These are phyloP conservation scores for Oreochromis niloticus DNA, from an alignment of 2,113 vertebrate genomes.

Conservation along the genomic window DNA sequence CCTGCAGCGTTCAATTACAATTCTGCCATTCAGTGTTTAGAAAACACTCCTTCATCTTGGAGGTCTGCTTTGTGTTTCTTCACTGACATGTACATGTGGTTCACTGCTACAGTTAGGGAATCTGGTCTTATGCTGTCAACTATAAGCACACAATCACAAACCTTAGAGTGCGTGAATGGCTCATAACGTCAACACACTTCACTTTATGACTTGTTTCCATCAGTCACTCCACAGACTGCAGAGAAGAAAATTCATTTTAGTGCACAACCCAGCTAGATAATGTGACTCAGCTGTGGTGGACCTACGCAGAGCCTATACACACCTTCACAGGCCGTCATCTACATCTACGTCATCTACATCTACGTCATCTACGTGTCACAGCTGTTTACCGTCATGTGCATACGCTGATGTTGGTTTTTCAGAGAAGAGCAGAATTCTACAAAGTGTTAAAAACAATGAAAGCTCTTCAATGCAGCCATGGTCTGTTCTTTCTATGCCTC, in stretches of 20 bases:
- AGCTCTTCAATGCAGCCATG: fast-evolving
- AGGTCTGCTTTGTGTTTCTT: neutral
- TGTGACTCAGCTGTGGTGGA: neutral
- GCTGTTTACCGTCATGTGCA: fast-evolving
- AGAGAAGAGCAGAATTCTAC: neutral
- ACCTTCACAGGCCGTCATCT: neutral
- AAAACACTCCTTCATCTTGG: neutral
- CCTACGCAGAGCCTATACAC: neutral
- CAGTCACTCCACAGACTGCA: neutral
- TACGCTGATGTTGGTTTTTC: neutral
- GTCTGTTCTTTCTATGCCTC: neutral
- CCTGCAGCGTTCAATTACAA: neutral
- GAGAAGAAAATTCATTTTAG: fast-evolving
- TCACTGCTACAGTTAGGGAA: neutral
- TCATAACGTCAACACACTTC: neutral
- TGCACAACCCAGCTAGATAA: neutral
- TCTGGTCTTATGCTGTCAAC: neutral
- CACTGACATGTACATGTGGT: neutral
- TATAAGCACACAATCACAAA: neutral
- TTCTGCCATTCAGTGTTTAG: neutral
- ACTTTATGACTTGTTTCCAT: neutral
- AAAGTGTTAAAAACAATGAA: neutral
- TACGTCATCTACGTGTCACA: neutral
- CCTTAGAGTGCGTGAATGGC: neutral
- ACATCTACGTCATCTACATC: neutral